These are phyloP conservation scores for Spea hammondii DNA, from an alignment of 2,797 vertebrate species.

Conservation along the genomic window DNA sequence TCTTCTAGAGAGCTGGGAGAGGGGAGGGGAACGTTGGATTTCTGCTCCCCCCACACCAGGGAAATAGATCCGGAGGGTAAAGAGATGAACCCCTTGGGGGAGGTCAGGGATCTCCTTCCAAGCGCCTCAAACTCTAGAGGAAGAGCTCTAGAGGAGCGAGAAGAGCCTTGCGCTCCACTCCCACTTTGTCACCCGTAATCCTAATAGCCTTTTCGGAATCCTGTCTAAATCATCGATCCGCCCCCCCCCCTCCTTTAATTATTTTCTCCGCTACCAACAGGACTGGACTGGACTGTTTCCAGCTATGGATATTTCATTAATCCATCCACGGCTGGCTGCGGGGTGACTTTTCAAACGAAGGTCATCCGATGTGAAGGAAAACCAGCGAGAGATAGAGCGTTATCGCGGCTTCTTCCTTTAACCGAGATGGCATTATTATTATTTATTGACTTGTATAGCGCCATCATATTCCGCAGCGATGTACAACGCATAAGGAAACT, in stretches of 20 bases:
- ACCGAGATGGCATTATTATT: no score
- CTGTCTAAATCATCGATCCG: neutral
- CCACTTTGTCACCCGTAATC: neutral
- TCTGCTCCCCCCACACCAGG: neutral
- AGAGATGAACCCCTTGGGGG: neutral
- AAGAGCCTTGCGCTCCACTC: neutral
- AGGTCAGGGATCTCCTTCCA: neutral
- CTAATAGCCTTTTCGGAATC: neutral
- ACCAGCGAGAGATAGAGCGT: no score
- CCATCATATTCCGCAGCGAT: no score
- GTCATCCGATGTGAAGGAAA: no score
- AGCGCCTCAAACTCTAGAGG: neutral
- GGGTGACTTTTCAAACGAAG: neutral
- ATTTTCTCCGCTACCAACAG: neutral
- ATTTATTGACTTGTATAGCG: no score
- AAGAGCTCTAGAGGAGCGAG: neutral
- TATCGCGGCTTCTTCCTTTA: no score
- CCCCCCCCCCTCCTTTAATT: neutral
- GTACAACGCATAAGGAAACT: no score
- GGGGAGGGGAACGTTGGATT: neutral
- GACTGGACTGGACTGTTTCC: neutral
- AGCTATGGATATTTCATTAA: neutral
- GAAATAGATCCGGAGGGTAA: neutral
- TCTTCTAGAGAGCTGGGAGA: neutral
- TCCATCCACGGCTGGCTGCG: neutral